phyloP scores from a whole-genome alignment of 2,113 vertebrate species.

The Perca fluviatilis region DNA sequence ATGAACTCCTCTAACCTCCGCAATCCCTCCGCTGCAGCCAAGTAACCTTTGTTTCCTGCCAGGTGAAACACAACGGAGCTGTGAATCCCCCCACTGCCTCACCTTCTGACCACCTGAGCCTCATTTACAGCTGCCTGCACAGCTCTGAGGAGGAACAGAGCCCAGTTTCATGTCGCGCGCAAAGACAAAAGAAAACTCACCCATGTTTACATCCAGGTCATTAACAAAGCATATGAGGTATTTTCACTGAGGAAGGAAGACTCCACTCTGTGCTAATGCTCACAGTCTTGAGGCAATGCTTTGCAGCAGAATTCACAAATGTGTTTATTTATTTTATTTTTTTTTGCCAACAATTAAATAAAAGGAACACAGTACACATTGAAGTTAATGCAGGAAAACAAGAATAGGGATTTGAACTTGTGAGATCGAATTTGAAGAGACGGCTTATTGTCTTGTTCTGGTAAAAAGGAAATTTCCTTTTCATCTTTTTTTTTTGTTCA shows the following conservation, averaged over 20 bases:
- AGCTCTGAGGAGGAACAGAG: slow-evolving; percentile 14
- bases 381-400: not conserved
- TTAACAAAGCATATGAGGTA: not conserved
- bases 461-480: not conserved
- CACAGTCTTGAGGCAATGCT: not conserved
- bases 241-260: not conserved
- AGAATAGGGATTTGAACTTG: not conserved
- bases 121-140: slow-evolving; percentile 44
- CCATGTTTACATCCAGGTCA: not conserved
- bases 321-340: too few species aligned
- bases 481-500: not conserved
- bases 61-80: slow-evolving; percentile 47
- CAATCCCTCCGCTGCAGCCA: slow-evolving; percentile 34
- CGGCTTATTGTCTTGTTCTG: not conserved
- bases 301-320: not conserved
- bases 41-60: slow-evolving; percentile 53
- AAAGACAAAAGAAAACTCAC: not conserved
- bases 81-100: slow-evolving; percentile 39
- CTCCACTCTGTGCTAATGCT: not conserved
- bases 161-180: not conserved
- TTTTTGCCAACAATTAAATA: not conserved
- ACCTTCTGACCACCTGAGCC: slow-evolving; percentile 50
- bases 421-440: not conserved
- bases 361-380: not conserved
- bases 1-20: slow-evolving; percentile 54